Conservation (phyloP, 1,140 invertebrate genomes). For the Metaphire vulgaris region DNA sequence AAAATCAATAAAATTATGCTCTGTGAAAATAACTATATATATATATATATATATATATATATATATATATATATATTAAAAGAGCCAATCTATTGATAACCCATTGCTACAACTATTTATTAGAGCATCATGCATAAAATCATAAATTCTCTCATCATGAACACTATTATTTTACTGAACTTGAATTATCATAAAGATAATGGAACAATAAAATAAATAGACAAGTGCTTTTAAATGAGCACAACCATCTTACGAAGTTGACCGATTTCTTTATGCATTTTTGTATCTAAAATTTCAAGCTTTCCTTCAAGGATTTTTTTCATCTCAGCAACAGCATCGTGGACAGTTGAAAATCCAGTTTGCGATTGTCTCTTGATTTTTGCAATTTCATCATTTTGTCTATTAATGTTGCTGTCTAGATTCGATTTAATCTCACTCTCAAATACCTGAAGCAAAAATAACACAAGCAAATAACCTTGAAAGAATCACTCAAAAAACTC, state of each 20-base stretch:
- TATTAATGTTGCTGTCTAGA: slow-evolving; percentile 35
- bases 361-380: slow-evolving; percentile 45
- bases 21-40: too few species aligned
- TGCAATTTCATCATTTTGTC: slow-evolving; percentile 39
- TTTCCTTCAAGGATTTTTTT: slow-evolving; percentile 47
- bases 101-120: too few species aligned
- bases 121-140: too few species aligned
- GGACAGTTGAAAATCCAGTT: slow-evolving; percentile 46
- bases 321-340: slow-evolving; percentile 48
- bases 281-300: slow-evolving; percentile 43
- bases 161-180: too few species aligned
- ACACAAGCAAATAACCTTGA: neutral
- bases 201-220: too few species aligned
- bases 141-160: too few species aligned
- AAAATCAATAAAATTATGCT: too few species aligned
- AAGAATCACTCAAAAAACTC: neutral
- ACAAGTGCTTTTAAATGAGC: too few species aligned
- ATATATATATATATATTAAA: too few species aligned
- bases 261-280: slow-evolving; percentile 45
- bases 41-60: too few species aligned
- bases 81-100: too few species aligned
- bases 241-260: slow-evolving; percentile 41
- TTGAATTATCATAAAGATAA: too few species aligned
- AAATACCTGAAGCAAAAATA: slow-evolving; percentile 33
- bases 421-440: slow-evolving; percentile 37